Conservation (phyloP, 2,888 invertebrate genomes). For the Drosophila falleni region DNA sequence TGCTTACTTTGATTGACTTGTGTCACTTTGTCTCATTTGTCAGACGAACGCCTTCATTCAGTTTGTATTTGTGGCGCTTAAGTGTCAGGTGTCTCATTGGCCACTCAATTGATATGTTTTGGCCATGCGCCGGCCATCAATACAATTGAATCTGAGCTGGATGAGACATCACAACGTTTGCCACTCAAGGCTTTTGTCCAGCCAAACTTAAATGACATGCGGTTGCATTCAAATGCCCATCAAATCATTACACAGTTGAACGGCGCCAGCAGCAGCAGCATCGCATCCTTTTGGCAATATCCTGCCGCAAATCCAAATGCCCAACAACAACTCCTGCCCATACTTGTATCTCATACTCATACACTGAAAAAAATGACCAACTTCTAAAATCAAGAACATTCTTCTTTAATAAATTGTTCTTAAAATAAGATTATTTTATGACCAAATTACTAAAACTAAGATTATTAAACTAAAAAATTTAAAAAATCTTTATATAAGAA, state of each 20-base stretch:
- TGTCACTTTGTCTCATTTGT: constrained; percentile 85
- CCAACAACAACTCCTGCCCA: constrained; percentile 29
- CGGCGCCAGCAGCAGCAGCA: constrained; percentile 28
- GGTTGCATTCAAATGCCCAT: constrained; percentile 79
- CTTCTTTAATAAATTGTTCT: too few species aligned
- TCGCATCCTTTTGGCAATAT: constrained; percentile 76
- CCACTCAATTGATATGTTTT: constrained; percentile 59
- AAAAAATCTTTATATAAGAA: too few species aligned
- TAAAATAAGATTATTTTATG: too few species aligned
- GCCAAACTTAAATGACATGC: constrained; percentile 58
- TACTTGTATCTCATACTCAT: constrained; percentile 12
- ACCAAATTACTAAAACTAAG: too few species aligned
- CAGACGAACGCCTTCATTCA: constrained; percentile 76
- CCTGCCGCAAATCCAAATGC: constrained; percentile 64
- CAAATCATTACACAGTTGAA: constrained; percentile 73
- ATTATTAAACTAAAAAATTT: too few species aligned
- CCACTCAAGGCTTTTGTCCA: constrained; percentile 63
- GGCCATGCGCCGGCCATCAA: constrained; percentile 22
- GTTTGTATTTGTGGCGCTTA: constrained; percentile 44
- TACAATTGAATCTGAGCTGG: constrained; percentile 30
- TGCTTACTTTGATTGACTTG: constrained; percentile 83
- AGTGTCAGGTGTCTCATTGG: constrained; percentile 77
- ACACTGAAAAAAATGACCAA: too few species aligned
- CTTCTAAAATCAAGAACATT: too few species aligned
- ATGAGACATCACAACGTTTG: constrained; percentile 9